These are phyloP conservation scores for Phocoena phocoena DNA, from an alignment of 2,113 vertebrate genomes.

Conservation along the genomic window DNA sequence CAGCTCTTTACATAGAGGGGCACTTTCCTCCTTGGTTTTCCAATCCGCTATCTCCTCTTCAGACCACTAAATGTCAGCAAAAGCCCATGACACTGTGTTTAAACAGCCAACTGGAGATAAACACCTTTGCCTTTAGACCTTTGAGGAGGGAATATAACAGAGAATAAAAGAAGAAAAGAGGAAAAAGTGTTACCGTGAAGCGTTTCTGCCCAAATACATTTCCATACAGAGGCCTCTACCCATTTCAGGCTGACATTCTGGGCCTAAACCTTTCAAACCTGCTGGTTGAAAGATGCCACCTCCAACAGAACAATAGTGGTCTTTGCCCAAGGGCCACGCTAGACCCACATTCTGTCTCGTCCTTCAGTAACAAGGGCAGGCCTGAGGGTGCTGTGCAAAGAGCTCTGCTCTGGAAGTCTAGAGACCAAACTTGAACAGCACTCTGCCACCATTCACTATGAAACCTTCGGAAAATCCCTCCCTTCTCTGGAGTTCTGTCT, in stretches of 20 bases:
- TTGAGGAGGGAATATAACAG: background rate
- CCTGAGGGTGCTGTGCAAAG: background rate
- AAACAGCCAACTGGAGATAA: conserved; percentile 61
- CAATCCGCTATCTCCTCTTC: background rate
- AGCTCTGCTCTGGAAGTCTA: background rate
- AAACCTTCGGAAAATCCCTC: background rate
- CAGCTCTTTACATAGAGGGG: background rate
- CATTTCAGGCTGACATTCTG: background rate
- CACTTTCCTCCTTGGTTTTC: background rate
- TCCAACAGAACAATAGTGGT: background rate
- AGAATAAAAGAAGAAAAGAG: background rate
- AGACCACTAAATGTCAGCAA: conserved; percentile 42
- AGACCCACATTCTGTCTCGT: background rate
- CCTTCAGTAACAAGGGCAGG: background rate
- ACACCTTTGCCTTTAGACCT: conserved; percentile 58
- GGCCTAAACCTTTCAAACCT: background rate
- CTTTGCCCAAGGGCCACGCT: background rate
- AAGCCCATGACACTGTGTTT: conserved; percentile 36
- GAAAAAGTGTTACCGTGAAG: background rate
- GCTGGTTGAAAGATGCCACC: background rate
- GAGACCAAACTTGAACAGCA: background rate
- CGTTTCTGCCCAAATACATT: background rate
- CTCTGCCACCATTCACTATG: background rate
- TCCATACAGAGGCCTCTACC: background rate
- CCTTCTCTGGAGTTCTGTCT: background rate